phyloP scores from a whole-genome alignment of 2,113 vertebrate species.

The Dissostichus mawsoni region DNA sequence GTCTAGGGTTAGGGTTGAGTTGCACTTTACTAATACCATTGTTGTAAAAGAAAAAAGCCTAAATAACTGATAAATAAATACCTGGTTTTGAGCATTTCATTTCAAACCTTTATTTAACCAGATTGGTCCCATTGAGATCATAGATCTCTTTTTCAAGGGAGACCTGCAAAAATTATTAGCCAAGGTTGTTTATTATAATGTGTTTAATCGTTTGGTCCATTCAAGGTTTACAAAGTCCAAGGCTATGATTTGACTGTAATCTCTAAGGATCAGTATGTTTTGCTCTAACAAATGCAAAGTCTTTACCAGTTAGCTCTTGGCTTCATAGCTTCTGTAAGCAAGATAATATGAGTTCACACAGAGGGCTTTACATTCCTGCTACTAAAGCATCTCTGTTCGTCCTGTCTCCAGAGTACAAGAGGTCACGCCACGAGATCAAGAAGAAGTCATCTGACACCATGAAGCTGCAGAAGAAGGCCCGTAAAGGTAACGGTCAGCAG shows the following conservation, averaged over 20 bases:
- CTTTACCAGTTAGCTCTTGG: background rate
- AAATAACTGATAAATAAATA: too few relatives aligned
- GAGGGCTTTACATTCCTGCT: slow-evolving; percentile 28
- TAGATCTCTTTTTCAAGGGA: too few relatives aligned
- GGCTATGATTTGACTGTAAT: background rate
- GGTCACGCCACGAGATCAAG: slow-evolving; percentile 98
- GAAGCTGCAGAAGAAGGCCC: slow-evolving; percentile 97
- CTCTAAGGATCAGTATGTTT: background rate
- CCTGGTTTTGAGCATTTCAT: too few relatives aligned
- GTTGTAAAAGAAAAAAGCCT: too few relatives aligned
- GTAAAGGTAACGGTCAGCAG: slow-evolving; percentile 88
- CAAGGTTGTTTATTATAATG: too few relatives aligned
- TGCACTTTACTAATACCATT: too few relatives aligned
- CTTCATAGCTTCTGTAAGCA: background rate
- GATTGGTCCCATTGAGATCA: too few relatives aligned
- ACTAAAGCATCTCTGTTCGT: slow-evolving; percentile 42
- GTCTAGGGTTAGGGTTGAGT: too few relatives aligned
- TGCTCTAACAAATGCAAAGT: background rate
- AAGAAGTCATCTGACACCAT: slow-evolving; percentile 98
- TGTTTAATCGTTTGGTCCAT: too few relatives aligned
- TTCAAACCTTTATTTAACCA: too few relatives aligned
- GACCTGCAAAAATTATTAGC: too few relatives aligned
- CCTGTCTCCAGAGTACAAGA: slow-evolving; percentile 91
- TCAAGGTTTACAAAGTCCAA: too few relatives aligned
- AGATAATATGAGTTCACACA: background rate